Conservation (phyloP, 2,113 vertebrate genomes). For the Thermophis baileyi region DNA sequence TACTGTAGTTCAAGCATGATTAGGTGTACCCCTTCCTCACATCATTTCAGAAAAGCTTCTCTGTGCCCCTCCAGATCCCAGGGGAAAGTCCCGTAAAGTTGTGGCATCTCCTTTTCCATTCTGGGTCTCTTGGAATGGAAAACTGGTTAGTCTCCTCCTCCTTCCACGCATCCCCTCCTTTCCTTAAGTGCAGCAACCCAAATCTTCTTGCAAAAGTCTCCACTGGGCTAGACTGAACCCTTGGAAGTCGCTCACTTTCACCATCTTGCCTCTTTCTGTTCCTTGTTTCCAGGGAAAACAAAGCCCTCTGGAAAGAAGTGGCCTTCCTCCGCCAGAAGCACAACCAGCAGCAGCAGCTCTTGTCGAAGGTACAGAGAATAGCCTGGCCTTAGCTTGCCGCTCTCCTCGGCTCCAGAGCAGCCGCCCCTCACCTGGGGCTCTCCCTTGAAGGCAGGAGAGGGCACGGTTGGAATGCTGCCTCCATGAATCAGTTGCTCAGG, state of each 20-base stretch:
- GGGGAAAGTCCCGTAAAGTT: neutral
- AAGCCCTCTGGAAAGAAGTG: constrained; percentile 66
- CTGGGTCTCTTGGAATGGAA: neutral
- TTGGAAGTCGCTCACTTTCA: constrained; percentile 8
- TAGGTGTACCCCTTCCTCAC: neutral
- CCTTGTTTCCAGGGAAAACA: constrained; percentile 63
- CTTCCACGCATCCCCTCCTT: neutral
- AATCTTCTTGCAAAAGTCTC: neutral
- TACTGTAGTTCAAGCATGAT: neutral
- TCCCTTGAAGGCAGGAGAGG: neutral
- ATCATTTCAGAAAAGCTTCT: neutral
- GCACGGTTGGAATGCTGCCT: neutral
- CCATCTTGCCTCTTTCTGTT: constrained; percentile 54
- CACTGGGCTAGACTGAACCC: neutral
- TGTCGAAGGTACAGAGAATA: constrained; percentile 66
- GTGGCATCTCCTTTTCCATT: neutral
- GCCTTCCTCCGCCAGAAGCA: constrained; percentile 67
- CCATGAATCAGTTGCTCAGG: neutral
- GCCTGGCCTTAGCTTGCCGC: constrained; percentile 48
- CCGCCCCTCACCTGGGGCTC: neutral
- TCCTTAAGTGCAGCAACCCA: neutral
- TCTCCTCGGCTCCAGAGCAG: neutral
- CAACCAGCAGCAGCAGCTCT: constrained; percentile 69
- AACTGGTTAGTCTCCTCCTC: neutral
- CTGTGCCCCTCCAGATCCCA: neutral